Evolutionary conservation across 2,113 vertebrate species (phyloP).

Genomic region (Dendrocopos noguchii): DNA sequence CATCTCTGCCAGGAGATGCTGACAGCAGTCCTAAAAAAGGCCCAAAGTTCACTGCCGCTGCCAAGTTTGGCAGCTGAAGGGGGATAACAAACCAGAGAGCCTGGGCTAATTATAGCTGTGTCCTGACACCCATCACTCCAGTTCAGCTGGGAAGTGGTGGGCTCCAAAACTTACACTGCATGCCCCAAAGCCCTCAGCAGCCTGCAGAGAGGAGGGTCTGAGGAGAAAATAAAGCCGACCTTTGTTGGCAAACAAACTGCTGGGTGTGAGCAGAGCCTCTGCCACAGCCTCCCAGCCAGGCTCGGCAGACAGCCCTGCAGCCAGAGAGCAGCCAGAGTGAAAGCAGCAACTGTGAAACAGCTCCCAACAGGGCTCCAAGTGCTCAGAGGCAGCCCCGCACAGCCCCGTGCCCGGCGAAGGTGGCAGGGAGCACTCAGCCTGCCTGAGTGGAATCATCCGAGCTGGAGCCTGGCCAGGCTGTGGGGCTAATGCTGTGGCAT

Average conservation of each 20-base stretch:
- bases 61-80: conserved; percentile 11
- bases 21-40: conserved; percentile 5
- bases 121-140: neutral
- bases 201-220: neutral
- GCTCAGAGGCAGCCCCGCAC: neutral
- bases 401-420: neutral
- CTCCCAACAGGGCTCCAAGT: neutral
- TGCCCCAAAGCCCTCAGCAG: neutral
- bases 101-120: conserved; percentile 26
- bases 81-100: conserved; percentile 35
- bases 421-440: neutral
- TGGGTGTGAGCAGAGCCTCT: neutral
- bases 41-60: neutral
- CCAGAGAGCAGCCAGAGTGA: conserved; percentile 26
- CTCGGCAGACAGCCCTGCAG: neutral
- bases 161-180: neutral
- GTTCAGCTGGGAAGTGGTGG: neutral
- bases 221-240: neutral
- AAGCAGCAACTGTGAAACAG: conserved; percentile 50
- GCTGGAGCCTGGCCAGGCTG: conserved; percentile 35
- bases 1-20: neutral
- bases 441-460: conserved; percentile 1
- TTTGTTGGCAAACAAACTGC: neutral
- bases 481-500: neutral
- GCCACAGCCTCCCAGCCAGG: neutral